A percentile compares a stretch with the other conserved stretches of the same genome.
Conservation (phyloP, 2,797 vertebrate species). For the Poecilia velifera region DNA sequence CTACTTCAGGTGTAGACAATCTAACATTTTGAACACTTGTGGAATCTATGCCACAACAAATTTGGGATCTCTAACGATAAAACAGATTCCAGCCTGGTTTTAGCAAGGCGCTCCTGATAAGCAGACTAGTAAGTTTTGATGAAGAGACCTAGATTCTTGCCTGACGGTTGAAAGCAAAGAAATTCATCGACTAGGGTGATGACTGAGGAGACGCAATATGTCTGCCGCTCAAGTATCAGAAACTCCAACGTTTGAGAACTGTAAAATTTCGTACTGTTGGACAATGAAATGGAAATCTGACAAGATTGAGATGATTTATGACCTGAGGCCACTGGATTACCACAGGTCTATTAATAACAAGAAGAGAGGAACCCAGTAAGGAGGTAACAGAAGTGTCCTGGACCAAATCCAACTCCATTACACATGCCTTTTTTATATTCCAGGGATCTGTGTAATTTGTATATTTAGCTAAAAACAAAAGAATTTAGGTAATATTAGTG, state of each 20-base stretch:
- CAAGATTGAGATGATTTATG: neutral
- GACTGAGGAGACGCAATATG: neutral
- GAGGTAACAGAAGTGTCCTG: neutral
- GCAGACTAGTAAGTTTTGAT: neutral
- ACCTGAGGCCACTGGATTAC: neutral
- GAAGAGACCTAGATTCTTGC: neutral
- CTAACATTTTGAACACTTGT: neutral
- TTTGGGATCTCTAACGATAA: neutral
- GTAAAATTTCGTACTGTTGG: neutral
- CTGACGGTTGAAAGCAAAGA: neutral
- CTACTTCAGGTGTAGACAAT: neutral
- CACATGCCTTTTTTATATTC: neutral
- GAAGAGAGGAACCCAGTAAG: neutral
- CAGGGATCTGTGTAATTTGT: neutral
- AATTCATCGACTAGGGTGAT: neutral
- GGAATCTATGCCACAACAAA: neutral
- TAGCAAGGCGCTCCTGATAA: neutral
- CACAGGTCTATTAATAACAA: neutral
- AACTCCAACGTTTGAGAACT: neutral
- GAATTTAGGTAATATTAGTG: neutral
- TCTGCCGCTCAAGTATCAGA: neutral
- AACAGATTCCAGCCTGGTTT: neutral
- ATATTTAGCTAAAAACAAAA: neutral
- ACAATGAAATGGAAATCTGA: neutral
- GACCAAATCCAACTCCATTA: neutral